Conservation (phyloP, 2,797 vertebrate species). For the Oceanodroma leucorhoa region DNA sequence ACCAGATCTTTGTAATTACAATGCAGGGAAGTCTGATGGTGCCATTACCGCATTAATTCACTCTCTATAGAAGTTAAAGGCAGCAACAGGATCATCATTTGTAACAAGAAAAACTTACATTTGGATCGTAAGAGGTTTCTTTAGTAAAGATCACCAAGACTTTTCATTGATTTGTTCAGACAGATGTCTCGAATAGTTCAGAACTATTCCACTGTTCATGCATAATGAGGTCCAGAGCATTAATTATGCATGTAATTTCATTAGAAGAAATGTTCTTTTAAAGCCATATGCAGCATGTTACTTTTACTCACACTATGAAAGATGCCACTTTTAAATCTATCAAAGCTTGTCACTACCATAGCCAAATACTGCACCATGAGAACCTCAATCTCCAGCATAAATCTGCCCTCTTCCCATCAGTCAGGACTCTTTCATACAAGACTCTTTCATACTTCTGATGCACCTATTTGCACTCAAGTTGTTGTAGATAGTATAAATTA, state of each 20-base stretch:
- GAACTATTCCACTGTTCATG: neutral
- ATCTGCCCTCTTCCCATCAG: neutral
- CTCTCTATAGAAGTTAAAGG: neutral
- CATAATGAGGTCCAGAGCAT: neutral
- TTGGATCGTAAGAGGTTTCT: neutral
- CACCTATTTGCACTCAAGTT: neutral
- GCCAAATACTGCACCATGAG: neutral
- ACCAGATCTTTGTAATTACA: conserved; percentile 30
- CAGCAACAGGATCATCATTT: neutral
- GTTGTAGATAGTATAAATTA: neutral
- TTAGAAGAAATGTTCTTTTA: neutral
- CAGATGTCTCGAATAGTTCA: neutral
- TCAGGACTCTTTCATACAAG: neutral
- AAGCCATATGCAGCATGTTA: neutral
- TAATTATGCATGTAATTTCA: conserved; percentile 22
- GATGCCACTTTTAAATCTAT: neutral
- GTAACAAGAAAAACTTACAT: neutral
- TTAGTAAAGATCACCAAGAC: neutral
- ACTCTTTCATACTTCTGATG: neutral
- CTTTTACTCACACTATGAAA: neutral
- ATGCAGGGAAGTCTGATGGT: neutral
- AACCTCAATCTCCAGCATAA: neutral
- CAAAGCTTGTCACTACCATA: neutral
- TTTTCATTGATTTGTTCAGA: conserved; percentile 17
- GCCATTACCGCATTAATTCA: neutral